Percentiles rank a stretch among this genome's conserved stretches.
These are phyloP conservation scores for Conopomorpha cramerella DNA, from an alignment of 1,140 invertebrate species.

Conservation along the genomic window DNA sequence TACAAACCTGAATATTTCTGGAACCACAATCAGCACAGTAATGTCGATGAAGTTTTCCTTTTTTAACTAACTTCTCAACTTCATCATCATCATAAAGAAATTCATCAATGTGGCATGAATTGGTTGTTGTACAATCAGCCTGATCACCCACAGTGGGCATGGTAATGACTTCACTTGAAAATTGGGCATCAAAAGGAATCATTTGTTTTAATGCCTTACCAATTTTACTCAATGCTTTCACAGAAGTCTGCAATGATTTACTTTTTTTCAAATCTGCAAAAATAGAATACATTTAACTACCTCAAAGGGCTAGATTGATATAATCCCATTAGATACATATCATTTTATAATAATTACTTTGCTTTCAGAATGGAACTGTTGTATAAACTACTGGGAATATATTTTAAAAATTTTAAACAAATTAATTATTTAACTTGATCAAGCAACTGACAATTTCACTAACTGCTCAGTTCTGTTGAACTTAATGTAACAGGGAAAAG, in stretches of 20 bases:
- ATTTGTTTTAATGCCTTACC: slow-evolving; percentile 57
- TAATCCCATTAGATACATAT: too few species aligned
- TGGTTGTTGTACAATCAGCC: slow-evolving; percentile 61
- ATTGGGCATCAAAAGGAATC: slow-evolving; percentile 62
- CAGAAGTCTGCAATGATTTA: slow-evolving; percentile 19
- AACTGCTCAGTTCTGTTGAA: too few species aligned
- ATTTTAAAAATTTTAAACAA: too few species aligned
- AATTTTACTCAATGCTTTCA: slow-evolving; percentile 51
- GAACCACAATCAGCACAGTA: slow-evolving; percentile 71
- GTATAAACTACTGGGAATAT: too few species aligned
- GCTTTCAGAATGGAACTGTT: too few species aligned
- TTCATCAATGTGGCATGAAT: slow-evolving; percentile 71
- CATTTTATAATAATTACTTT: too few species aligned
- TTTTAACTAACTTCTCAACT: slow-evolving; percentile 65
- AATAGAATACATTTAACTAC: slow-evolving; percentile 3
- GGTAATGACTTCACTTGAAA: slow-evolving; percentile 63
- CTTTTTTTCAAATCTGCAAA: slow-evolving; percentile 43
- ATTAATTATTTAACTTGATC: too few species aligned
- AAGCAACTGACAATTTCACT: too few species aligned
- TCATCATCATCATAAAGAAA: slow-evolving; percentile 73
- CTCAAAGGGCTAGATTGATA: too few species aligned
- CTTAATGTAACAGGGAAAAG: too few species aligned
- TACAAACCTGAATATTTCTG: slow-evolving; percentile 51
- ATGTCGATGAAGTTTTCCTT: slow-evolving; percentile 64
- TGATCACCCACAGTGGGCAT: slow-evolving; percentile 62